Evolutionary conservation across 2,797 vertebrate genomes (phyloP), one percentile per base, ranked within the genome.

Genomic region (Crenuchus spilurus): DNA sequence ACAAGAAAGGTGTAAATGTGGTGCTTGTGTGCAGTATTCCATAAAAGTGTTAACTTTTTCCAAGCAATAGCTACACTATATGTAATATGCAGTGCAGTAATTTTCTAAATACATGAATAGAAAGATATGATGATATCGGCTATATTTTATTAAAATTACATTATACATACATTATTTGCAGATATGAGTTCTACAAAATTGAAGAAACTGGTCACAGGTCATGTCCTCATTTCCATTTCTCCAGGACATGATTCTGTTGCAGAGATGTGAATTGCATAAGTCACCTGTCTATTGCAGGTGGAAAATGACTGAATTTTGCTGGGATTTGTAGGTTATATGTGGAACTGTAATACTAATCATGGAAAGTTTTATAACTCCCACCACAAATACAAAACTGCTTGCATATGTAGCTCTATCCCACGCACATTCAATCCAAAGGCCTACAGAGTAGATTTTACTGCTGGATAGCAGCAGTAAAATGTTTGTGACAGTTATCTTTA

Each of bases 241-340:
- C 42, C 18, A 37, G 13, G 3, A 33, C 31, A 20, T 11, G 33
- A 37, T 13, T 20, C 33, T 3, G 6, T 61, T 24, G 24, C 9
- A 13, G 35, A 20, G 33, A 37, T 2, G 13, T 22, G 58, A 24
- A 24, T 6, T 22, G 11, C 35, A 41, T 24, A 22, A 39, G 58
- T 61, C 58, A 41, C 20, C 4, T 39, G 33, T 61, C 35, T 61
- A 41, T 41, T 61, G 24, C 58, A 6, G 58, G 18, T 41, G 58
- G 41, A 61, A 35, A 61, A 61, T 61, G 35, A 30, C 11, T 28
- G 26, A 35, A 22, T 41, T 61, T 61, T 22, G 58, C 58, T 39
- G 58, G 10, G 35, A 41, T 39, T 61, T 18, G 14, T 3, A 39
- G 58, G 13, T 35, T 37, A 28, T 37, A 10, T 58, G 1, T 31